phyloP scores from a whole-genome alignment of 2,797 vertebrate genomes.

The Australoheros facetus region DNA sequence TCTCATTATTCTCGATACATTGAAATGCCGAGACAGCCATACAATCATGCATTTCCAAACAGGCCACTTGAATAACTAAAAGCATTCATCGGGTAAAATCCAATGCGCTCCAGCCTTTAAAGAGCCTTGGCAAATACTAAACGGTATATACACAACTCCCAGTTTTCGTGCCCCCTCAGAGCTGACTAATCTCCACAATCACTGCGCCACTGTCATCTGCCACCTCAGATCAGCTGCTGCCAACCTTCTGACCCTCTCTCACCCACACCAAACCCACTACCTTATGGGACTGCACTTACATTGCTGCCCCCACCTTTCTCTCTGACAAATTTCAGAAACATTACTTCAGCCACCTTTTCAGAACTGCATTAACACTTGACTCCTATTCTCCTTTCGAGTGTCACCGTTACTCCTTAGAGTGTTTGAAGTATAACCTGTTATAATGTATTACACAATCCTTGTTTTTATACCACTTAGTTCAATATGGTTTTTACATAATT shows the following conservation, averaged over 20 bases:
- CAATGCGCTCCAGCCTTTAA: conserved; percentile 10
- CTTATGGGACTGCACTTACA: conserved; percentile 41
- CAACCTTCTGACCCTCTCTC: conserved; percentile 45
- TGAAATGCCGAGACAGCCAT: neutral
- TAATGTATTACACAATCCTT: neutral
- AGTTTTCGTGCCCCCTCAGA: conserved; percentile 26
- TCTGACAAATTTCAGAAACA: conserved; percentile 23
- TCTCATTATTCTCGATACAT: neutral
- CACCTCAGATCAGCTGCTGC: conserved; percentile 47
- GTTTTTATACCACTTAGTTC: neutral
- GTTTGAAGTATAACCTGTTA: neutral
- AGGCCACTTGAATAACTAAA: conserved; percentile 16
- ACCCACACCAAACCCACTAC: conserved; percentile 54
- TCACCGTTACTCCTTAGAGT: neutral
- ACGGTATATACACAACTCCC: neutral
- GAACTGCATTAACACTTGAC: conserved; percentile 12
- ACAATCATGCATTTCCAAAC: conserved; percentile 11
- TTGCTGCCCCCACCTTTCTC: neutral
- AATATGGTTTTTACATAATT: neutral
- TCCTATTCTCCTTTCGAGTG: neutral
- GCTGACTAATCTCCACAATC: conserved; percentile 47
- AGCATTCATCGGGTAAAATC: neutral
- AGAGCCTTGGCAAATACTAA: neutral
- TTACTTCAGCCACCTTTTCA: conserved; percentile 22
- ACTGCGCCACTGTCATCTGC: conserved; percentile 33